Conservation (phyloP, 2,797 vertebrate species). For the Salmo trutta region DNA sequence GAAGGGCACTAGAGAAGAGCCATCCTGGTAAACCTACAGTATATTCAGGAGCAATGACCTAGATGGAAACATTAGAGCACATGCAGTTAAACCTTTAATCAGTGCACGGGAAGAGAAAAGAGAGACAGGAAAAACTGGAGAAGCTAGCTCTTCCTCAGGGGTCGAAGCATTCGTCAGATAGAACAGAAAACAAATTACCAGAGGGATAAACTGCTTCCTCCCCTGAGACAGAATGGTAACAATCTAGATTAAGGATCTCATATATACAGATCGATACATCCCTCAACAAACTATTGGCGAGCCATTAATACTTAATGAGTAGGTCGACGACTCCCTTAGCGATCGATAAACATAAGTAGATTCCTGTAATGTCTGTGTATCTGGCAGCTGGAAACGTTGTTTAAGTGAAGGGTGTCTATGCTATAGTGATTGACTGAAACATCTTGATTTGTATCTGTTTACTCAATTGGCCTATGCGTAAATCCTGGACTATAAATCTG, state of each 20-base stretch:
- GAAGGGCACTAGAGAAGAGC: not conserved
- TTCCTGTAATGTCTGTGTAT: not conserved
- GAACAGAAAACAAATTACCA: not conserved
- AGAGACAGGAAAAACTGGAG: not conserved
- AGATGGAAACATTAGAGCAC: not conserved
- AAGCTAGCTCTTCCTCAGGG: not conserved
- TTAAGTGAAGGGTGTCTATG: not conserved
- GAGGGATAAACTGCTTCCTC: not conserved
- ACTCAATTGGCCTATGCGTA: not conserved
- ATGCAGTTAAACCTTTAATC: conserved; percentile 1
- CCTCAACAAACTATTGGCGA: not conserved
- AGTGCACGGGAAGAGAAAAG: not conserved
- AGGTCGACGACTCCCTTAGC: not conserved
- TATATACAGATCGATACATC: conserved; percentile 6
- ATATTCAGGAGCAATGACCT: not conserved
- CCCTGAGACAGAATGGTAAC: conserved; percentile 3
- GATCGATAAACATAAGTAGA: not conserved
- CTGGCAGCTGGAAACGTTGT: not conserved
- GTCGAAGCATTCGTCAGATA: not conserved
- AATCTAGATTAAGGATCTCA: conserved; percentile 11
- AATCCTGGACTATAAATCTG: not conserved
- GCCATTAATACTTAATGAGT: conserved; percentile 12
- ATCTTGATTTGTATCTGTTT: not conserved
- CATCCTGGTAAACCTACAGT: not conserved
- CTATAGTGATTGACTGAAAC: not conserved